These are phyloP conservation scores for Liodrosophila aerea DNA, from an alignment of 2,888 invertebrate genomes.

Conservation along the genomic window DNA sequence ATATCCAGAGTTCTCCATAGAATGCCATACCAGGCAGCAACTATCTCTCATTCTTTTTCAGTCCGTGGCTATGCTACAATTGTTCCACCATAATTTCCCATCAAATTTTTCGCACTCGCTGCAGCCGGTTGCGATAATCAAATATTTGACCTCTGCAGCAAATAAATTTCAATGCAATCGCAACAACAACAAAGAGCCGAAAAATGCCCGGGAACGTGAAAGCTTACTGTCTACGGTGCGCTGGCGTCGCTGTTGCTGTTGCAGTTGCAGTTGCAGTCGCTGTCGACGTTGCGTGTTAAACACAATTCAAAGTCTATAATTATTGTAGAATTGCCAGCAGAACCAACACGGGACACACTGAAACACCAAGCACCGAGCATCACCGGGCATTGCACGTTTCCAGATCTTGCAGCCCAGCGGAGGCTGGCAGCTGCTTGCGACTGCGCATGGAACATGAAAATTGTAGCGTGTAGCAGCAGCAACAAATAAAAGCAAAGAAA, in stretches of 20 bases:
- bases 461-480: slow-evolving; percentile 65
- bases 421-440: slow-evolving; percentile 55
- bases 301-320: slow-evolving; percentile 81
- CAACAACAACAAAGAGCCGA: slow-evolving; percentile 39
- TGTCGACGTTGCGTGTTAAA: slow-evolving; percentile 80
- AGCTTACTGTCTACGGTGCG: slow-evolving; percentile 60
- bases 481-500: slow-evolving; percentile 27
- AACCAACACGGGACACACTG: slow-evolving; percentile 56
- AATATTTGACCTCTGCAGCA: slow-evolving; percentile 80
- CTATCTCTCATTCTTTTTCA: not conserved
- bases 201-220: slow-evolving; percentile 63
- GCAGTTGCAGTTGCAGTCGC: slow-evolving; percentile 30
- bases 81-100: slow-evolving; percentile 77
- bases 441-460: slow-evolving; percentile 72
- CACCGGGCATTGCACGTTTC: slow-evolving; percentile 41
- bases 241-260: slow-evolving; percentile 30
- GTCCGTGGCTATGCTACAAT: slow-evolving; percentile 64
- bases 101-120: slow-evolving; percentile 75
- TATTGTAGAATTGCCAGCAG: slow-evolving; percentile 79
- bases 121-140: slow-evolving; percentile 74
- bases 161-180: slow-evolving; percentile 78
- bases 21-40: no score
- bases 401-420: slow-evolving; percentile 33
- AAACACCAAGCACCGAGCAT: slow-evolving; percentile 5
- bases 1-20: slow-evolving; percentile 1